These are phyloP conservation scores for Microtus montanus DNA, from an alignment of 2,113 vertebrate species.

Conservation along the genomic window DNA sequence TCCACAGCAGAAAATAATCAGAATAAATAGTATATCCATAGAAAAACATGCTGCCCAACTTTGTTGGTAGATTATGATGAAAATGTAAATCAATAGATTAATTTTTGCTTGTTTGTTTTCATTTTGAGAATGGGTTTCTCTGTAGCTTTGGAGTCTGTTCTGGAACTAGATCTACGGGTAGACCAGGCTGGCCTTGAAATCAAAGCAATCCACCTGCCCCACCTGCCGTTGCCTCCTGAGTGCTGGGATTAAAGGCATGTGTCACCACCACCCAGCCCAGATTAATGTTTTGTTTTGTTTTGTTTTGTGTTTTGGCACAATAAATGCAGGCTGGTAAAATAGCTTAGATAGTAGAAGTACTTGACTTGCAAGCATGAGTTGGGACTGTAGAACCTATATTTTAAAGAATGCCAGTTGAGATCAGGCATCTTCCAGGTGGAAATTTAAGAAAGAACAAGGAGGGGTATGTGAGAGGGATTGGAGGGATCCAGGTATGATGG, in stretches of 20 bases:
- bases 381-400: not conserved
- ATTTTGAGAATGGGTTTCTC: too few relatives aligned
- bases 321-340: not conserved
- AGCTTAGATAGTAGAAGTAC: not conserved
- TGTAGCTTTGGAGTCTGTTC: too few relatives aligned
- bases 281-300: too few relatives aligned
- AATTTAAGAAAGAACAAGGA: not conserved
- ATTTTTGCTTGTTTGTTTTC: too few relatives aligned
- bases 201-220: too few relatives aligned
- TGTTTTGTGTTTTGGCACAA: not conserved
- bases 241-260: too few relatives aligned
- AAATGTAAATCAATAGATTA: not conserved
- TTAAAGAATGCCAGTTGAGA: not conserved
- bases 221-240: too few relatives aligned
- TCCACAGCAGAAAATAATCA: not conserved
- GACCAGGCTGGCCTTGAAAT: too few relatives aligned
- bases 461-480: not conserved
- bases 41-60: not conserved
- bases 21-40: not conserved
- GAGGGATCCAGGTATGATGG: not conserved
- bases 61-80: slow-evolving; percentile 10
- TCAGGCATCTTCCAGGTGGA: not conserved
- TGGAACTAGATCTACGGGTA: too few relatives aligned
- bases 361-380: not conserved
- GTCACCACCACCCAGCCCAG: too few relatives aligned